Percentiles rank a stretch among this genome's conserved stretches.
Evolutionary conservation across 2,797 vertebrate genomes (phyloP).

Genomic region (Buceros bicornis): DNA sequence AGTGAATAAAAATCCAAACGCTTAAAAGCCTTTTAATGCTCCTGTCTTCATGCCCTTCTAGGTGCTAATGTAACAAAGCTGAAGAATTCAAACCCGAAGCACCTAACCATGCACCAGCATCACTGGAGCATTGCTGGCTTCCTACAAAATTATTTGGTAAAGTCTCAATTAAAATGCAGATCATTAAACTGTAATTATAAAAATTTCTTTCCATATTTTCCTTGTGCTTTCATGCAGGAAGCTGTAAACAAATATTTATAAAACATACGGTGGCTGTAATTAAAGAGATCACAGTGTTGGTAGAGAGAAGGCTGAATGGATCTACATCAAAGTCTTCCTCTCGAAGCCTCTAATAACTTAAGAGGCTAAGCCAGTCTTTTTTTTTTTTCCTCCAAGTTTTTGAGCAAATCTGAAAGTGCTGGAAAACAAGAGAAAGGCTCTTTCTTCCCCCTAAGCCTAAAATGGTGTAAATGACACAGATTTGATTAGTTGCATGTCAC

Average conservation of each 20-base stretch:
- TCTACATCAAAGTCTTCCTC: not conserved
- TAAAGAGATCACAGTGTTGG: not conserved
- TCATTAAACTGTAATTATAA: conserved; percentile 58
- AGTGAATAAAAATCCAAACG: not conserved
- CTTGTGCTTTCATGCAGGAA: conserved; percentile 1
- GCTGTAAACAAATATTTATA: conserved; percentile 60
- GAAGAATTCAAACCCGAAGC: not conserved
- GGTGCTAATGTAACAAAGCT: not conserved
- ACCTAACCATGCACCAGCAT: not conserved
- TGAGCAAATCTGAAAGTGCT: not conserved
- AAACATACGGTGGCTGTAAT: conserved; percentile 42
- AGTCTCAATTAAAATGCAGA: conserved; percentile 50
- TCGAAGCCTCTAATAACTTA: not conserved
- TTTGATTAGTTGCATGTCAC: not conserved
- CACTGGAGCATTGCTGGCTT: not conserved
- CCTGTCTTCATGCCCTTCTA: not conserved
- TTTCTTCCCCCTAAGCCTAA: not conserved
- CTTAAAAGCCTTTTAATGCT: not conserved
- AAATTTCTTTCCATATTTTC: conserved; percentile 40
- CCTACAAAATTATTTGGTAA: conserved; percentile 25
- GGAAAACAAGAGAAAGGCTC: not conserved
- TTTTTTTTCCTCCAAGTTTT: not conserved
- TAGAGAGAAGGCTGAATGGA: not conserved
- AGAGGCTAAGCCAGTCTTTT: not conserved
- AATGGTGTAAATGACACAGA: not conserved